phyloP scores from a whole-genome alignment of 2,797 vertebrate genomes.

The Hippopotamyrus pictus region DNA sequence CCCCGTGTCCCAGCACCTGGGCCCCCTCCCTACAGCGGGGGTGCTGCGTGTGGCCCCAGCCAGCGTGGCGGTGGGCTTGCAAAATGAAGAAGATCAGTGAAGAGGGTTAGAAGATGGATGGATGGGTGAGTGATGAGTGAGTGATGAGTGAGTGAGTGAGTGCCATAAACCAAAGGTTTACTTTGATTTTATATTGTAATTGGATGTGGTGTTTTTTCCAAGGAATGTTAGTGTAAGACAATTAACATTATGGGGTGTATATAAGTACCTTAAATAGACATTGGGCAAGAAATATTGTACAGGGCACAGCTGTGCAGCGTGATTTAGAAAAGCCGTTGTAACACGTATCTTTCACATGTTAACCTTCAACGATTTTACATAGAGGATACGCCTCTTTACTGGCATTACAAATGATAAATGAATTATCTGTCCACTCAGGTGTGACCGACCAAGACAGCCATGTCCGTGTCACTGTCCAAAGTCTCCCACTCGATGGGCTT shows the following conservation, averaged over 20 bases:
- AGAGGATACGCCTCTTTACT: background rate
- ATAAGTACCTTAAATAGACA: background rate
- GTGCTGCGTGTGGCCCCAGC: background rate
- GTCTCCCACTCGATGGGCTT: background rate
- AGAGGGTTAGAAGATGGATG: background rate
- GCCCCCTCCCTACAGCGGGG: background rate
- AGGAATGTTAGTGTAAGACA: background rate
- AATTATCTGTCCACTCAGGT: background rate
- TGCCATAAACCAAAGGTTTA: background rate
- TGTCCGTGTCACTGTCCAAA: slow-evolving; percentile 5
- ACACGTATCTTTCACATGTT: background rate
- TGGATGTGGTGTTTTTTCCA: background rate
- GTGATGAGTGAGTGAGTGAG: background rate
- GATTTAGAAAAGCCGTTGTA: background rate
- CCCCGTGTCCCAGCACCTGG: background rate
- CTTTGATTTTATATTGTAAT: background rate
- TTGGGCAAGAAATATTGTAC: background rate
- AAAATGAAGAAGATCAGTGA: background rate
- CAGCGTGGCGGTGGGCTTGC: background rate
- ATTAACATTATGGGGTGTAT: background rate
- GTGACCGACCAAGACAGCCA: background rate
- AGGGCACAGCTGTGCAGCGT: background rate
- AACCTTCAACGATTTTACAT: background rate
- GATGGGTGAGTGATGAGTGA: background rate
- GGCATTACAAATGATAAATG: background rate